Evolutionary conservation across 1,140 invertebrate species (phyloP), one percentile per base, ranked within the genome.

Genomic region (Diorhabda sublineata): DNA sequence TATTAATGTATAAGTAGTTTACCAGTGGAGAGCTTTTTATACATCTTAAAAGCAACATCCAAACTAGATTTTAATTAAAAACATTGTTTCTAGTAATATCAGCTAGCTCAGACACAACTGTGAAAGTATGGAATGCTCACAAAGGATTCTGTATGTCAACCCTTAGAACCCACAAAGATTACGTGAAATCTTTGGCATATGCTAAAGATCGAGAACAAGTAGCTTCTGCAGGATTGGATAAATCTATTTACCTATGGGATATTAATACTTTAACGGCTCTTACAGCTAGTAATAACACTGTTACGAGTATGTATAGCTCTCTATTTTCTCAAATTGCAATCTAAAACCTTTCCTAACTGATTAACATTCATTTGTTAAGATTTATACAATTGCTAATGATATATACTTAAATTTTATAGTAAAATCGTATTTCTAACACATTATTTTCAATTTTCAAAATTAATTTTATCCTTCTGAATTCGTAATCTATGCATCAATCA

Each of bases 71-170:
- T 52, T 52, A 52, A 52, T 52, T 52, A 52, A 52, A 26, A 26
- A 52, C n/a, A n/a, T 64, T n/a, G 45, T 81, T 85, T 87, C 66
- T 82, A 96, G 94, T 99, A 74, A 98, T 99, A 80, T 99, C 97
- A 67, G 98, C 97, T 3, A 98, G 97, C 78, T 98, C 95, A 73
- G 98, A 99, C 82, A 99, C 97, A 57, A 99, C 98, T 52, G 96
- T 99, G 0, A 99, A 99, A 86, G 95, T 99, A 64, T 99, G 98
- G 98, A 99, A 99, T 85, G 96, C 97, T 9, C 95, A 98, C 71
- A 99, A 99, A 88, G 97, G 97, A n/a, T 98, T 98, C 80, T 98
- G 96, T 80, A 96, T 98, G 94, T 98, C 95, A 0, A 98, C 96
- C 3, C 83, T 99, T 72, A 84, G 97, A 70, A 99, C 97, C 45